Evolutionary conservation across 1,140 invertebrate species (phyloP), one percentile per base, ranked within the genome.

Genomic region (Nomia melanderi): DNA sequence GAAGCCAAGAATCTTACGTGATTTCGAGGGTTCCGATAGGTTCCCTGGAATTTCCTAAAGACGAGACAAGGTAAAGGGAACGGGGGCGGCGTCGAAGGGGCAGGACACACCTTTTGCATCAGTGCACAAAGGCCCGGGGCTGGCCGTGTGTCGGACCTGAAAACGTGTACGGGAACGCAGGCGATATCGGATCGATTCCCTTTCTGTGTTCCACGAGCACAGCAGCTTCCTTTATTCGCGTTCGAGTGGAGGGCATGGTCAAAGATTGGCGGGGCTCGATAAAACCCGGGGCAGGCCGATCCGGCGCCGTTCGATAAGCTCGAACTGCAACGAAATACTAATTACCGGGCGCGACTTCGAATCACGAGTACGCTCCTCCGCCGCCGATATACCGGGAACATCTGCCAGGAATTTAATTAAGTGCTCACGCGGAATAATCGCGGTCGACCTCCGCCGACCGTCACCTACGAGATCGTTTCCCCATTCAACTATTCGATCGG

Each of bases 141-240:
- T 25, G 9, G 14, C 41, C 8, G 41, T 50, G 47, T 20, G 50
- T 11, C 20, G 17, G 50, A 39, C 27, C 36, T 59, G 25, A 41
- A 77, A 77, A 70, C 33, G 56, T 76, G 54, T n/a, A 77, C 56
- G 66, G 31, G 36, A 71, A 59, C 69, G 56, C 56, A 12, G 33
- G 25, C 66, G 56, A 39, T 11, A 63, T 77, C 47, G 44, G 44
- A 72, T 72, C 69, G 69, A 62, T 72, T 56, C 23, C 36, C 20
- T 11, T 27, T 67, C 9, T 75, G 25, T 60, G 14, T 69, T 12
- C 36, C 33, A 23, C 14, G 44, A 70, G 67, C 74, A 56, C 56
- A 39, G 54, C 25, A 71, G 54, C 66, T 60, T 77, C 27, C 75
- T 77, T 72, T 77, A 71, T 53, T 41, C 62, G 3, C 47, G 71